Evolutionary conservation across 2,113 vertebrate genomes (phyloP).

Genomic region (Melanotaenia duboulayi): DNA sequence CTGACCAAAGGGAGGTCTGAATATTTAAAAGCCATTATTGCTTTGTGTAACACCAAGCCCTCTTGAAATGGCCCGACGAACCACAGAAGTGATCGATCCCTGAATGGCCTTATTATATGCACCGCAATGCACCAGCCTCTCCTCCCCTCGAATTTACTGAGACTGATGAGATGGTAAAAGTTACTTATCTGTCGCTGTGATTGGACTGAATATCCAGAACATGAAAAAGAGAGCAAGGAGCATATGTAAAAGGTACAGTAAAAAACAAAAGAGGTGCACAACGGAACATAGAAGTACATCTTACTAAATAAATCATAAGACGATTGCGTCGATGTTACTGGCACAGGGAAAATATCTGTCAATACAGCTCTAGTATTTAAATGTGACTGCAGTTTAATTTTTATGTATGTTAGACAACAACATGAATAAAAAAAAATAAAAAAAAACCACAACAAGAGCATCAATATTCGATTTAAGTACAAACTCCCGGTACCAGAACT

Average conservation of each 20-base stretch:
- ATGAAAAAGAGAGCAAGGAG: slow-evolving; percentile 20
- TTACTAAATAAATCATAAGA: background rate
- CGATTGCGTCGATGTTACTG: background rate
- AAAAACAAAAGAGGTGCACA: slow-evolving; percentile 33
- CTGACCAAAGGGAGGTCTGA: slow-evolving; percentile 19
- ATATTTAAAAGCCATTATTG: slow-evolving; percentile 43
- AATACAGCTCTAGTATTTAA: background rate
- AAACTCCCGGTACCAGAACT: background rate
- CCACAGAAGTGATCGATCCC: slow-evolving; percentile 62
- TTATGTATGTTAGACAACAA: too few species aligned
- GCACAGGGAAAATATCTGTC: background rate
- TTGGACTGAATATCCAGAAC: slow-evolving; percentile 19
- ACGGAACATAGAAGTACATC: background rate
- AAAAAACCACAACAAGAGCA: background rate
- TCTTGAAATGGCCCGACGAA: slow-evolving; percentile 23
- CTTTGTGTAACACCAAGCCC: slow-evolving; percentile 47
- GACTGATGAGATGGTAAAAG: slow-evolving; percentile 46
- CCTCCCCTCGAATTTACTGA: slow-evolving; percentile 38
- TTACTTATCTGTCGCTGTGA: slow-evolving; percentile 54
- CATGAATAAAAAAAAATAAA: too few species aligned
- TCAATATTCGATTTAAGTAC: background rate
- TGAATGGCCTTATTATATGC: slow-evolving; percentile 69
- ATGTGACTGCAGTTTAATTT: background rate
- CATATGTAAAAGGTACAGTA: slow-evolving; percentile 11
- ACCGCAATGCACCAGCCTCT: slow-evolving; percentile 44